These are phyloP conservation scores for Nycteola revayana DNA, from an alignment of 2,888 invertebrate species.

Conservation along the genomic window DNA sequence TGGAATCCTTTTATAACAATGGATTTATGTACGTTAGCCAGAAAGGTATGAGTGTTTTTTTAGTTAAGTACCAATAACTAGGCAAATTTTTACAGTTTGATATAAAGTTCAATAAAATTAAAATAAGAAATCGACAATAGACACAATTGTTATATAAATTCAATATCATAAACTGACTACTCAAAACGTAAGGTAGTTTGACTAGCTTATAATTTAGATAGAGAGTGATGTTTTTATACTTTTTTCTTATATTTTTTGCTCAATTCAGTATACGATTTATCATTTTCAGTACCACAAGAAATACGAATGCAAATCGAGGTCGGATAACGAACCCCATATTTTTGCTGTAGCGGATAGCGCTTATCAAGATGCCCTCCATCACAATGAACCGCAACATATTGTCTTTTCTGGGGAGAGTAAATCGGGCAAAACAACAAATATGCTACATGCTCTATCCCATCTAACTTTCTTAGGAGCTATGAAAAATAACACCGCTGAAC, in stretches of 20 bases:
- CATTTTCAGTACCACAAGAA: slow-evolving; percentile 89
- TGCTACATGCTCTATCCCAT: slow-evolving; percentile 90
- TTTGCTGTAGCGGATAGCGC: slow-evolving; percentile 94
- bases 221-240: too few relatives aligned
- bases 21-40: too few relatives aligned
- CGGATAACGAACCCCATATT: slow-evolving; percentile 95
- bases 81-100: too few relatives aligned
- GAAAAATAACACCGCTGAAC: slow-evolving; percentile 83
- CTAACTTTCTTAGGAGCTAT: slow-evolving; percentile 91
- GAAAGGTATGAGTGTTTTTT: too few relatives aligned
- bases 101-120: too few relatives aligned
- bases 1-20: too few relatives aligned
- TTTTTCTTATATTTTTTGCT: too few relatives aligned
- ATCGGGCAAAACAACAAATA: slow-evolving; percentile 95
- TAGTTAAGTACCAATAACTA: too few relatives aligned
- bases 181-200: not conserved
- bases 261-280: too few relatives aligned
- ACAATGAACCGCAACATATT: slow-evolving; percentile 92
- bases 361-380: slow-evolving; percentile 95
- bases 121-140: too few relatives aligned
- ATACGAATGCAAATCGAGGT: slow-evolving; percentile 92
- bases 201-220: not conserved
- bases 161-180: too few relatives aligned
- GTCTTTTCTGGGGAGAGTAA: slow-evolving; percentile 94
- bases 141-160: too few relatives aligned